phyloP scores from a whole-genome alignment of 2,888 invertebrate genomes.

The Ganaspis brasiliensis region DNA sequence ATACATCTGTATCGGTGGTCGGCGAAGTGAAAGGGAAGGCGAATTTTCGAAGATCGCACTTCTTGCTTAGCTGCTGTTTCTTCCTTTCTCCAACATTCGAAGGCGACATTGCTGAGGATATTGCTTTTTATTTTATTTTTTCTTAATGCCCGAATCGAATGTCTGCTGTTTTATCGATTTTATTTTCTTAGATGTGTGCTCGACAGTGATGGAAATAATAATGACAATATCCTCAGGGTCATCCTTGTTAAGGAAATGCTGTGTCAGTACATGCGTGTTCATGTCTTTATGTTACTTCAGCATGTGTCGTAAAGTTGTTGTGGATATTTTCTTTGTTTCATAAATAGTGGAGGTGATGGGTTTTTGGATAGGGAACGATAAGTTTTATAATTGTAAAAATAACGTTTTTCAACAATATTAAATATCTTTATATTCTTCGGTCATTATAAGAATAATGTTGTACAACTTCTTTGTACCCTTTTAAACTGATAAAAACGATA shows the following conservation, averaged over 20 bases:
- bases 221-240: conserved; percentile 19
- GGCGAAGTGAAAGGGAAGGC: conserved; percentile 73
- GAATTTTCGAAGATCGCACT: conserved; percentile 70
- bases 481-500: too few relatives aligned
- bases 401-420: too few relatives aligned
- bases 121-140: conserved; percentile 14
- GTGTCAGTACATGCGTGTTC: too few relatives aligned
- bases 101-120: conserved; percentile 50
- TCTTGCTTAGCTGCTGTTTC: conserved; percentile 58
- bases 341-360: too few relatives aligned
- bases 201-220: conserved; percentile 8
- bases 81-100: conserved; percentile 62
- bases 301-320: too few relatives aligned
- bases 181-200: neutral
- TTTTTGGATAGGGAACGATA: too few relatives aligned
- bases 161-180: neutral
- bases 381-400: too few relatives aligned
- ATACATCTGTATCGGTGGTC: conserved; percentile 60
- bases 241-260: conserved; percentile 18
- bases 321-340: too few relatives aligned
- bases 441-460: too few relatives aligned
- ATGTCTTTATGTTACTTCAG: too few relatives aligned
- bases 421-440: too few relatives aligned
- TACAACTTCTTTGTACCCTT: too few relatives aligned
- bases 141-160: neutral